Base-by-base conservation (phyloP, 2,888 invertebrate species). In the Drosophila pseudotakahashii region DNA sequence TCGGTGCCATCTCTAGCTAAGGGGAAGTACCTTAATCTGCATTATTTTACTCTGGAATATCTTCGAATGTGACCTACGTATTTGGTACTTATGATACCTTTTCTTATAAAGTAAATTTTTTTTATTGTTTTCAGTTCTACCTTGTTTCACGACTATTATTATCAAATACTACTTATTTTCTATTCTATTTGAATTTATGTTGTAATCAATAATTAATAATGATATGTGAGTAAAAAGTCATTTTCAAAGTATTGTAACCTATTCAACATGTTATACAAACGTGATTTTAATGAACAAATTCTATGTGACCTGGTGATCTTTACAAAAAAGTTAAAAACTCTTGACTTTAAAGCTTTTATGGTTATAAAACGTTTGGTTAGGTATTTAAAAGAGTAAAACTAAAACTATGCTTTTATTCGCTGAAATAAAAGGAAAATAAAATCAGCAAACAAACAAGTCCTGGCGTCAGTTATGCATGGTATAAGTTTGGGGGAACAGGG, bases 381-480 rank as follows among this genome's bases (percentile, higher is more conserved):
- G 16, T 10, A 5, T 48, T 34, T 7, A 16, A 48, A 14, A 7
- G 1, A 11, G 11, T 48, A 48, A 13, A 11, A 16, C n/a, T 34
- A 13, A 44, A 23, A 13, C 7, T 11, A 14, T 14, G 19, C 3
- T 39, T 26, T 32, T 58, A n/a, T n/a, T 10, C 5, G 23, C 45
- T 45, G 58, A 57, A 37, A 37, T n/a, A 30, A n/a, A 39, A 26
- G n/a, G 1, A 19, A 6, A 14, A 30, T 23, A 14, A 23, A 54
- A n/a, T n/a, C 11, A 48, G n/a, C 44, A 41, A 34, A 34, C 19
- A 3, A 63, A 53, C 34, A 7, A 39, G 11, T 26, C 63, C 52
- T 64, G 39, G 64, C 64, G 9, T 53, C 39, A 47, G 26, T 53
- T 47, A 52, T 32, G 45, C 34, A 44, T 53, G 39, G 64, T 39